Base-by-base conservation (phyloP, 2,113 vertebrate species). In the Oncorhynchus clarkii region DNA sequence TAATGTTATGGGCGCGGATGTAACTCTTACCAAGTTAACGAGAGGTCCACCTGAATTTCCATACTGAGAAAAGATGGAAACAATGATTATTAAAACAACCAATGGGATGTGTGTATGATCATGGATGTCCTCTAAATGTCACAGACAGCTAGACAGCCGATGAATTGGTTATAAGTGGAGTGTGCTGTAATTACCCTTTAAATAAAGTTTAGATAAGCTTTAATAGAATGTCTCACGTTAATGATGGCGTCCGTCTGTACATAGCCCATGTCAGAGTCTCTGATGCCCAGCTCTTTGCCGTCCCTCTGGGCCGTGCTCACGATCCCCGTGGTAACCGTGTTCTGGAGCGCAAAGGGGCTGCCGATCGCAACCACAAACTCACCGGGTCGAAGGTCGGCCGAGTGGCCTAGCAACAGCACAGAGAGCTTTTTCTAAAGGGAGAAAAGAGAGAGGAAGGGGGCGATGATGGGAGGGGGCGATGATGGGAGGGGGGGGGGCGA, bases 241-340 rank as follows among this genome's bases (percentile, higher is more conserved):
- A 99, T 99, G 83, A 99, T 98, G 84, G 97, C 97, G 11, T 99
- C 97, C 0, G 97, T 99, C 91, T 99, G 97, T 81, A 99, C 91
- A 83, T 98, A 99, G 85, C 97, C 97, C 96, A 99, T 99, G 89
- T 99, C 96, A 0, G 97, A 98, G 91, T 99, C 94, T 3, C 89
- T 89, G 11, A 98, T 89, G 45, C 97, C 97, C 73, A 99, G 94
- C 75, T 99, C 95, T 76, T 92, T 95, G 70, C 97, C 97, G 0
- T 96, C 96, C 24, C 97, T 88, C 91, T 98, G 97, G 26, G 98
- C 96, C 0, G 96, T 96, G 93, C 97, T 99, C 82, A 99, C 95
- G 34, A 99, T 97, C 5, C 97, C 97, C 0, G 97, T 98, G n/a
- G 97, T 99, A 82, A 99, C 97, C 0, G 97, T 99, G 91, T 99